phyloP scores from a whole-genome alignment of 1,140 invertebrate species.

The Drosophila auraria region DNA sequence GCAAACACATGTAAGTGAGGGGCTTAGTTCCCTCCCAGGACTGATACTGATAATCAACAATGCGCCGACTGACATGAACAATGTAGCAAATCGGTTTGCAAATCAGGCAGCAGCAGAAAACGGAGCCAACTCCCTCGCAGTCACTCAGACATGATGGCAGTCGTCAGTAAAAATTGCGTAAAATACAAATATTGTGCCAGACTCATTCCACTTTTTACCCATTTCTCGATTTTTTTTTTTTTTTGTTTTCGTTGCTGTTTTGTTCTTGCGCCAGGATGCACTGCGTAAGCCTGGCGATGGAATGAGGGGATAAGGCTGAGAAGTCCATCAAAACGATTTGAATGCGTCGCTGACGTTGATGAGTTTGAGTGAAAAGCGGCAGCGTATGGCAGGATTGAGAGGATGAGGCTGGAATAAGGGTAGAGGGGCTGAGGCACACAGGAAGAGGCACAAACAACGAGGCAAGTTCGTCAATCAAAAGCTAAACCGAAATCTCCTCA shows the following conservation, averaged over 20 bases:
- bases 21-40: conserved; percentile 30
- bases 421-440: neutral
- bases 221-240: conserved; percentile 33
- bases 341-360: conserved; percentile 84
- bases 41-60: conserved; percentile 69
- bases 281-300: conserved; percentile 47
- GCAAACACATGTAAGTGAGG: conserved; percentile 37
- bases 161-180: conserved; percentile 80
- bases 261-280: conserved; percentile 67
- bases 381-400: conserved; percentile 34
- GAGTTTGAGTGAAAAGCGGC: conserved; percentile 82
- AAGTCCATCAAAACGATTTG: conserved; percentile 84
- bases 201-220: conserved; percentile 42
- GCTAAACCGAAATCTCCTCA: conserved; percentile 81
- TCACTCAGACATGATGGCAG: conserved; percentile 52
- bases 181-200: conserved; percentile 84
- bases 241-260: conserved; percentile 46
- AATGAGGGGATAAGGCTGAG: conserved; percentile 14
- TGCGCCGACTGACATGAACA: conserved; percentile 76
- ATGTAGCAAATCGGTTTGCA: conserved; percentile 77
- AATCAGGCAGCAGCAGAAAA: conserved; percentile 62
- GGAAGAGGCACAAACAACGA: conserved; percentile 57
- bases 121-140: conserved; percentile 38
- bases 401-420: neutral
- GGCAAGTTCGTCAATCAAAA: conserved; percentile 82